These are phyloP conservation scores for Athripsodes cinereus DNA, from an alignment of 2,888 invertebrate species.

Conservation along the genomic window DNA sequence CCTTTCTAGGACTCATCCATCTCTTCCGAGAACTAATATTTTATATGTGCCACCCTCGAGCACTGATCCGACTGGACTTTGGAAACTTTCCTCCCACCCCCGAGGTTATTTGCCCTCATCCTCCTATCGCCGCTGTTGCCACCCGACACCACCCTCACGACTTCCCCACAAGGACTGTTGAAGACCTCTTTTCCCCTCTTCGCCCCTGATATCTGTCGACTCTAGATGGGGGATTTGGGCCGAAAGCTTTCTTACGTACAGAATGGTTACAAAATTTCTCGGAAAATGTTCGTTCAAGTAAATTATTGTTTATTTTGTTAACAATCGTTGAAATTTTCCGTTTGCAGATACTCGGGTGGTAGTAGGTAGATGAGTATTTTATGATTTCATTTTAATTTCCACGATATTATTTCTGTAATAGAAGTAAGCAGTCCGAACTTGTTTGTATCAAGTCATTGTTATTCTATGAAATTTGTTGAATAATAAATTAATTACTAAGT, in stretches of 20 bases:
- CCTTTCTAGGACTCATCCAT: conserved; percentile 11
- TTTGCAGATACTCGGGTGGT: too few relatives aligned
- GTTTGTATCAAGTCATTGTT: too few relatives aligned
- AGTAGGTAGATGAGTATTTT: too few relatives aligned
- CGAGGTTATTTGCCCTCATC: conserved; percentile 3
- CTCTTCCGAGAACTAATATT: conserved; percentile 11
- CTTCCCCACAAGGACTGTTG: conserved; percentile 4
- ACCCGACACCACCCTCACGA: not conserved
- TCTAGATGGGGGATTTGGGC: conserved; percentile 13
- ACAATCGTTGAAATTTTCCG: not conserved
- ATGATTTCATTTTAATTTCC: too few relatives aligned
- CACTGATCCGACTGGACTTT: conserved; percentile 15
- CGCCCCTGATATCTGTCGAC: conserved; percentile 14
- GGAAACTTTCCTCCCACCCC: conserved; percentile 4
- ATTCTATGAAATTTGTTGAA: too few relatives aligned
- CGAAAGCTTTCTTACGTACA: conserved; percentile 15
- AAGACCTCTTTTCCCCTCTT: conserved; percentile 4
- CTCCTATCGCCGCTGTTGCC: not conserved
- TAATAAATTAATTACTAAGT: too few relatives aligned
- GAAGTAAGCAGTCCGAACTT: too few relatives aligned
- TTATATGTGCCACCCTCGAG: conserved; percentile 14
- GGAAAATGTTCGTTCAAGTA: not conserved
- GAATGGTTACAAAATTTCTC: conserved; percentile 1
- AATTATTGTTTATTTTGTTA: not conserved
- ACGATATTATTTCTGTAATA: too few relatives aligned